A percentile compares a stretch with the other conserved stretches of the same genome.
These are phyloP conservation scores for Cydia strobilella DNA, from an alignment of 1,140 invertebrate species.

Conservation along the genomic window DNA sequence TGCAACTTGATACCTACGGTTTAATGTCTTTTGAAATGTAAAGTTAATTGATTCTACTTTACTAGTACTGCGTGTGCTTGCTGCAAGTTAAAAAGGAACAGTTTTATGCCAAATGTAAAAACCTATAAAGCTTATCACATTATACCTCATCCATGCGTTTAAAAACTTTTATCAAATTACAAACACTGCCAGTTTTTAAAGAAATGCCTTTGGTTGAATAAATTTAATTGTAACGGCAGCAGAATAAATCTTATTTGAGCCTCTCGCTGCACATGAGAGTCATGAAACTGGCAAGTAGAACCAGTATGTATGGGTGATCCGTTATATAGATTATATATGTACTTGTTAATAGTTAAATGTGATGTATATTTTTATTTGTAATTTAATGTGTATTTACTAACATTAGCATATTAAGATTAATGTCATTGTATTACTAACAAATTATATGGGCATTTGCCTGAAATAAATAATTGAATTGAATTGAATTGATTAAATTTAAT, in stretches of 20 bases:
- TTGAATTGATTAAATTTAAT: no score
- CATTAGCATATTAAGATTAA: no score
- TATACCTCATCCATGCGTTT: background rate
- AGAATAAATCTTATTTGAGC: background rate
- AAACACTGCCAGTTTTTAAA: background rate
- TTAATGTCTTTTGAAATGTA: background rate
- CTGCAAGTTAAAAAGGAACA: no score
- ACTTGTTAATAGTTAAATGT: no score
- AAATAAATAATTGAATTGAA: no score
- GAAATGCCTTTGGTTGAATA: background rate
- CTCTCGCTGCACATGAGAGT: background rate
- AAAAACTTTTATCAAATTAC: no score
- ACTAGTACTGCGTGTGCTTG: background rate
- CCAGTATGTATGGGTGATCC: background rate
- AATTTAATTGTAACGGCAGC: conserved; percentile 4
- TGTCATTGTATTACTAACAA: no score
- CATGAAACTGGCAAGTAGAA: background rate
- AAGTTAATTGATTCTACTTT: background rate
- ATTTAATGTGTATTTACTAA: no score
- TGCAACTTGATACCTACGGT: background rate
- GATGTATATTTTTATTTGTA: no score
- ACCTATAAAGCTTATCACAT: no score
- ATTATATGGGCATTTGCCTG: no score
- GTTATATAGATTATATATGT: background rate
- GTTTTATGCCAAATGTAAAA: no score